phyloP scores from a whole-genome alignment of 2,888 invertebrate species.

The Trissoscelio sp. region DNA sequence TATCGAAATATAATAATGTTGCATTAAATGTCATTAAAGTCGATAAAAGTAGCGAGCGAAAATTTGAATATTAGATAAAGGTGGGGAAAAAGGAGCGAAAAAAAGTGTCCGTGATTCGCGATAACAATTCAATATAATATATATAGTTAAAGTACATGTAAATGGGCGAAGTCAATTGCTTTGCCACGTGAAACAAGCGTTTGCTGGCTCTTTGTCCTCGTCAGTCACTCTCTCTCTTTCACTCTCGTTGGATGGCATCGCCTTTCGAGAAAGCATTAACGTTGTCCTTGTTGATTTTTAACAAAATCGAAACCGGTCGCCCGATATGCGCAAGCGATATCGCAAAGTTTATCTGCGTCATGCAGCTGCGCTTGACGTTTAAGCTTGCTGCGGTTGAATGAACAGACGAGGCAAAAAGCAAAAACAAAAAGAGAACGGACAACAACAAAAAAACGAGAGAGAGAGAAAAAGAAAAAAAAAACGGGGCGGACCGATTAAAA shows the following conservation, averaged over 20 bases:
- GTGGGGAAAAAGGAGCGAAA: neutral
- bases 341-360: constrained; percentile 70
- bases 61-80: constrained; percentile 36
- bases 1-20: constrained; percentile 17
- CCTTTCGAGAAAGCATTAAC: constrained; percentile 68
- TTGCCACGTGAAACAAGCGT: constrained; percentile 64
- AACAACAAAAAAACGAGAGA: constrained; percentile 41
- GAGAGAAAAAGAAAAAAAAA: constrained; percentile 3
- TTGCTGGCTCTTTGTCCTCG: constrained; percentile 53
- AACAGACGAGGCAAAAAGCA: constrained; percentile 66
- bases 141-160: constrained; percentile 51
- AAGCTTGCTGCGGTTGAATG: constrained; percentile 70
- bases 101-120: constrained; percentile 26
- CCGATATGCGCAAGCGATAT: constrained; percentile 69
- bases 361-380: constrained; percentile 70
- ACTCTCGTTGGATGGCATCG: constrained; percentile 66
- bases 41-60: neutral
- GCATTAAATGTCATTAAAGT: constrained; percentile 6
- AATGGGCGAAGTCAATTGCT: constrained; percentile 64
- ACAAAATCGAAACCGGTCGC: constrained; percentile 69
- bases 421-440: constrained; percentile 54
- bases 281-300: constrained; percentile 69
- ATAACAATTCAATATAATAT: constrained; percentile 52
- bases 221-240: constrained; percentile 48
- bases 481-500: constrained; percentile 40